phyloP scores from a whole-genome alignment of 53 echinoderm and acorn worm species.

The Stichopus horrens region DNA sequence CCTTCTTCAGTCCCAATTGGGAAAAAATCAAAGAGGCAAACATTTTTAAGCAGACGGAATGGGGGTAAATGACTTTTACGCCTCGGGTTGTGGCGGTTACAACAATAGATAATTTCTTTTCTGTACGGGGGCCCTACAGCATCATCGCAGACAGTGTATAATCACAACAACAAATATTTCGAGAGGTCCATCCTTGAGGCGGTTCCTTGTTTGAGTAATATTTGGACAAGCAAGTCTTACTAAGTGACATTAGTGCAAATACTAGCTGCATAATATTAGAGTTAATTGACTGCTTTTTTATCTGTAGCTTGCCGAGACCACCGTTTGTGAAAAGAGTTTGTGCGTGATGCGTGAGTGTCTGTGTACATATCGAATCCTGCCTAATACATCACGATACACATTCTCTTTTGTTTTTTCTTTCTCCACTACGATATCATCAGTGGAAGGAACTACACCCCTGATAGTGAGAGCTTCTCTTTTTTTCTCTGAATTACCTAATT shows the following conservation, averaged over 20 bases:
- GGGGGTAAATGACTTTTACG: conserved; percentile 32
- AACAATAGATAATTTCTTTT: conserved; percentile 2
- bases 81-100: conserved; percentile 10
- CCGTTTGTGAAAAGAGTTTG: too few relatives aligned
- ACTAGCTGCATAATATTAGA: conserved; percentile 10
- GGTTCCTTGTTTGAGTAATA: conserved; percentile 20
- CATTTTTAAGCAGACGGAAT: neutral
- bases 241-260: conserved; percentile 35
- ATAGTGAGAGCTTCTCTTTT: too few relatives aligned
- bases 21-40: neutral
- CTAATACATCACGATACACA: too few relatives aligned
- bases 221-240: conserved; percentile 21
- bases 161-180: conserved; percentile 35
- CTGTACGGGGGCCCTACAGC: neutral
- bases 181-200: neutral
- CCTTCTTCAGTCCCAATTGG: neutral
- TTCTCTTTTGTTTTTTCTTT: too few relatives aligned
- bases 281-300: neutral
- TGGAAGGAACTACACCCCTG: neutral
- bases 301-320: too few relatives aligned
- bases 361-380: too few relatives aligned
- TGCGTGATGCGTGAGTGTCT: too few relatives aligned
- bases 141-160: neutral
- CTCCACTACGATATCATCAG: too few relatives aligned
- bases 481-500: conserved; percentile 6